Evolutionary conservation across 2,113 vertebrate species (phyloP).

Genomic region (Hucho hucho): DNA sequence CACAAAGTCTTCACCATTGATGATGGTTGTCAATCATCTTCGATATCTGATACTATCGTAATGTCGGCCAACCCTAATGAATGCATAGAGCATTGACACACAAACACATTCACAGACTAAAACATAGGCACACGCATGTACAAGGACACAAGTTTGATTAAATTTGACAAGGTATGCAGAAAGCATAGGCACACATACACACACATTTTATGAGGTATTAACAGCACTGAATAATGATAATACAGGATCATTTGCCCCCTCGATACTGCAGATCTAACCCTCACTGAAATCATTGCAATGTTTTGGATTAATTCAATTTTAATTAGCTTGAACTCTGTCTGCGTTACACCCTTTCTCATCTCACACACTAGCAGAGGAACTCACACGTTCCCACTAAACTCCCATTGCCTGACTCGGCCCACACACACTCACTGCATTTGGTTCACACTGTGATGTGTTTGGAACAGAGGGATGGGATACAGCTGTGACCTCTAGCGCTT

Average conservation of each 20-base stretch:
- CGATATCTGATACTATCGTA: too few relatives aligned
- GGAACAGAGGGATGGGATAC: background rate
- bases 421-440: background rate
- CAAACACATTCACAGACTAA: background rate
- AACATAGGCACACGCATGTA: background rate
- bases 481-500: background rate
- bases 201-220: constrained; percentile 20
- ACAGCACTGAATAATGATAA: constrained; percentile 34
- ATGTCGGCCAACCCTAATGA: too few relatives aligned
- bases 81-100: background rate
- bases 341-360: background rate
- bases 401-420: background rate
- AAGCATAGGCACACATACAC: constrained; percentile 4
- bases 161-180: background rate
- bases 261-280: constrained; percentile 15
- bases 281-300: constrained; percentile 30
- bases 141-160: too few relatives aligned
- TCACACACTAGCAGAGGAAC: background rate
- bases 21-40: too few relatives aligned
- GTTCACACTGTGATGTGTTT: too few relatives aligned
- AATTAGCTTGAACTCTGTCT: constrained; percentile 36
- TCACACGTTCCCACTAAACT: background rate
- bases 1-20: too few relatives aligned
- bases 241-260: background rate
- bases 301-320: constrained; percentile 46